These are phyloP conservation scores for Caenorhabditis briggsae DNA, from an alignment of 1,140 invertebrate species.

Conservation along the genomic window DNA sequence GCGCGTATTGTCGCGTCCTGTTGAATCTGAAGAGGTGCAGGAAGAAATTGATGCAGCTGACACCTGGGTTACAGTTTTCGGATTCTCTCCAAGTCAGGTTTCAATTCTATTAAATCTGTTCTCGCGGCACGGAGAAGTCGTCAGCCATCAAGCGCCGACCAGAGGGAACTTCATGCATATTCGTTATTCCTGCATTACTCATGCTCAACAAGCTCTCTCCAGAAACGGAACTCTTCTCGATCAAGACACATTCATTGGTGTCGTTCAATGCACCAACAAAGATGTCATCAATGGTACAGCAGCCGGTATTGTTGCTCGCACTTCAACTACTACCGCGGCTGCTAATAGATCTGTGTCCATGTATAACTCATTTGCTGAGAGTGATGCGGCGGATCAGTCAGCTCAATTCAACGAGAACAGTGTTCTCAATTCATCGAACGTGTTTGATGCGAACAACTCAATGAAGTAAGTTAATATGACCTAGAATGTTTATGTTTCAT, in stretches of 20 bases:
- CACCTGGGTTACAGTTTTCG: constrained; percentile 53
- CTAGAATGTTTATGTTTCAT: neutral
- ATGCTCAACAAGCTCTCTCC: constrained; percentile 50
- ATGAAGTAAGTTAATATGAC: neutral
- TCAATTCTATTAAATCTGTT: constrained; percentile 40
- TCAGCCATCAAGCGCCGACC: constrained; percentile 47
- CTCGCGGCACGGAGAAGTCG: constrained; percentile 49
- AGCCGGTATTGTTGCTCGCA: constrained; percentile 17
- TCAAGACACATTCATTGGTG: constrained; percentile 27
- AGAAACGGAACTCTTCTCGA: constrained; percentile 46
- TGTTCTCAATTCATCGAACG: constrained; percentile 13
- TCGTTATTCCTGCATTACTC: constrained; percentile 40
- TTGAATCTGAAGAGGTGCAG: neutral
- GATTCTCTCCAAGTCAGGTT: constrained; percentile 30
- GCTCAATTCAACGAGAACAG: constrained; percentile 25
- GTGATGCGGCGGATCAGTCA: constrained; percentile 6
- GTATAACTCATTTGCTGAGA: constrained; percentile 13
- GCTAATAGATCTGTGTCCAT: constrained; percentile 21
- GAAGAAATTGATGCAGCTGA: constrained; percentile 23
- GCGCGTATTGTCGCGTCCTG: neutral
- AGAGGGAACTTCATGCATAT: constrained; percentile 51
- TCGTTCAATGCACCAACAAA: constrained; percentile 43
- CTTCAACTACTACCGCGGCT: neutral
- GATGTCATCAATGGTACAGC: constrained; percentile 19
- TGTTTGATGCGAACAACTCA: constrained; percentile 36